Percentiles rank a stretch among this genome's conserved stretches.
Conservation (phyloP, 2,888 invertebrate species). For the Rugalucina vietnamica region DNA sequence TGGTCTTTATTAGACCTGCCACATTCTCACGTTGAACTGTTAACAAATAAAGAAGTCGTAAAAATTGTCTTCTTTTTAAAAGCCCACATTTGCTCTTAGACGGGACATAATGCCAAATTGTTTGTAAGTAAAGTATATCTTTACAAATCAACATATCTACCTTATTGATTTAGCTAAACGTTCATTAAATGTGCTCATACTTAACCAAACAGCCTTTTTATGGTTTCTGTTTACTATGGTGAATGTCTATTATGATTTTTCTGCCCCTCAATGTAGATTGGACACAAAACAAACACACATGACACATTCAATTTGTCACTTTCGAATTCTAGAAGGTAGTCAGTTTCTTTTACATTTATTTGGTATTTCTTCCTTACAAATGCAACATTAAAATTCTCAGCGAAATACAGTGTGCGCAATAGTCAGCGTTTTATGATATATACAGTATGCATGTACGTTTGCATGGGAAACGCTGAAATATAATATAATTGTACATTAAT, state of each 20-base stretch:
- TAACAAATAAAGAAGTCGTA: not conserved
- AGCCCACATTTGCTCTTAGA: not conserved
- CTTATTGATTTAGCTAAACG: not conserved
- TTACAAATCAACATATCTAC: conserved; percentile 12
- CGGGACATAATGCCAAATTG: not conserved
- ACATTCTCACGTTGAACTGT: not conserved
- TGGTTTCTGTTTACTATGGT: conserved; percentile 2
- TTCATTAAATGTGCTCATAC: conserved; percentile 6
- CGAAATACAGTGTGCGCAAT: no score
- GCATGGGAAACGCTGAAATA: no score
- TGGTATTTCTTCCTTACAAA: no score
- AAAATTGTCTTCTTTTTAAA: not conserved
- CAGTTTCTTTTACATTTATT: no score
- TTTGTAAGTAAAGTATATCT: not conserved
- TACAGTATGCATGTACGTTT: no score
- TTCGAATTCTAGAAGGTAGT: not conserved
- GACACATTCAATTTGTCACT: conserved; percentile 6
- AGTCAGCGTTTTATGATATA: no score
- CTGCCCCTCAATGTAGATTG: conserved; percentile 1
- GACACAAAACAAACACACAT: conserved; percentile 12
- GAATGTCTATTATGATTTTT: not conserved
- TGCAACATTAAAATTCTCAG: no score
- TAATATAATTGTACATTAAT: no score
- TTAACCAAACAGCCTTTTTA: not conserved
- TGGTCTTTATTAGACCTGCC: not conserved